Evolutionary conservation across 1,140 invertebrate genomes (phyloP).

Genomic region (Colletes latitarsis): DNA sequence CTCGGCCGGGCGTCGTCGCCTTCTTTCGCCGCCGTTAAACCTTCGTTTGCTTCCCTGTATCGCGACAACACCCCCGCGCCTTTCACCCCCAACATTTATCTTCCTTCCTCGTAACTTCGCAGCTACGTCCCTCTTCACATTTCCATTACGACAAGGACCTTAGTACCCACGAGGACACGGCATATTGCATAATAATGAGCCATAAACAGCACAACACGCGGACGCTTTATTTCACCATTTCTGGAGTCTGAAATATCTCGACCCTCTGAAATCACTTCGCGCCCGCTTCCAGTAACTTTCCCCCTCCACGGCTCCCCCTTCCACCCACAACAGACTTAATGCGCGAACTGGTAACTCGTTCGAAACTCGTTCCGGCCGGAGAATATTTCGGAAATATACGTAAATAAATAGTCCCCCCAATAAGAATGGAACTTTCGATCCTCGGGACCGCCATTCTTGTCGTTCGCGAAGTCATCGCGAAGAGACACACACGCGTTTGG

Average conservation of each 20-base stretch:
- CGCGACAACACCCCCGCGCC: conserved; percentile 19
- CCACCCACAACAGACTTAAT: conserved; percentile 45
- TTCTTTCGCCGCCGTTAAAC: neutral
- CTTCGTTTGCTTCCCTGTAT: conserved; percentile 13
- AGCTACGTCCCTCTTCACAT: conserved; percentile 46
- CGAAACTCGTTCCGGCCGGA: conserved; percentile 48
- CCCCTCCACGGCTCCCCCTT: neutral
- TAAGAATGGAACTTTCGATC: too few species aligned
- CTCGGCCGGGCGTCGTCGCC: neutral
- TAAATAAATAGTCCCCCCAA: too few species aligned
- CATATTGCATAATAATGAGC: conserved; percentile 65
- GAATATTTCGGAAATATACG: conserved; percentile 3
- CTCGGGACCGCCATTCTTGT: too few species aligned
- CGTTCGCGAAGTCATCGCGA: too few species aligned
- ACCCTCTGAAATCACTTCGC: conserved; percentile 64
- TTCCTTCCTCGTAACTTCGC: conserved; percentile 5
- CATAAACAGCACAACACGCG: conserved; percentile 62
- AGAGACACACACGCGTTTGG: too few species aligned
- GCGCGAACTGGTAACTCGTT: conserved; percentile 54
- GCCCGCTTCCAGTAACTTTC: conserved; percentile 49
- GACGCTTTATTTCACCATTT: conserved; percentile 61
- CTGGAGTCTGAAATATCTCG: conserved; percentile 61
- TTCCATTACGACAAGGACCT: conserved; percentile 51
- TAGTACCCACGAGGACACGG: conserved; percentile 54
- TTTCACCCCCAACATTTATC: conserved; percentile 51